Conservation (phyloP, 2,113 vertebrate genomes). For the Poeciliopsis turrubarensis region DNA sequence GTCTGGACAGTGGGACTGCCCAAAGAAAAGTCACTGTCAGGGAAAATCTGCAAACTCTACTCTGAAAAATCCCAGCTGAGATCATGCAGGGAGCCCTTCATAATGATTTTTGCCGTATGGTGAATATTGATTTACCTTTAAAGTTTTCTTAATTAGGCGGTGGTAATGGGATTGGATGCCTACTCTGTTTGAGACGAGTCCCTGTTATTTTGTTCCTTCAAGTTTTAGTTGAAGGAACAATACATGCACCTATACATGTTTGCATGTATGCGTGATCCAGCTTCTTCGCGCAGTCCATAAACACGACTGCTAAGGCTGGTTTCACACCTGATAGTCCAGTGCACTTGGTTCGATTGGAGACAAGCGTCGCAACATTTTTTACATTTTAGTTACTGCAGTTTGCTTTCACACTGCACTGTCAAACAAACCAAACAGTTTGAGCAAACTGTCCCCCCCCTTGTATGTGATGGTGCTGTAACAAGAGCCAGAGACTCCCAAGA, state of each 20-base stretch:
- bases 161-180: no score
- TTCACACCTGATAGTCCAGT: no score
- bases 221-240: background rate
- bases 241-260: no score
- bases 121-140: background rate
- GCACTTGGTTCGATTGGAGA: no score
- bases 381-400: no score
- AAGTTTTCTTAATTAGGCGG: background rate
- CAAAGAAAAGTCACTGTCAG: background rate
- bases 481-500: no score
- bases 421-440: no score
- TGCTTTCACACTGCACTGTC: no score
- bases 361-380: no score
- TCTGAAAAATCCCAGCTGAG: background rate
- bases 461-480: no score
- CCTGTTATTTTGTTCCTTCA: background rate
- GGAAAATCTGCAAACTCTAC: background rate
- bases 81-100: background rate
- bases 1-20: background rate
- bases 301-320: background rate
- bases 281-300: background rate
- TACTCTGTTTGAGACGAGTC: background rate
- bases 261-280: background rate
- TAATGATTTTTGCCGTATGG: background rate
- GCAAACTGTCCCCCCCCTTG: no score